These are phyloP conservation scores for Stenurella melanura DNA, from an alignment of 2,888 invertebrate genomes.

Conservation along the genomic window DNA sequence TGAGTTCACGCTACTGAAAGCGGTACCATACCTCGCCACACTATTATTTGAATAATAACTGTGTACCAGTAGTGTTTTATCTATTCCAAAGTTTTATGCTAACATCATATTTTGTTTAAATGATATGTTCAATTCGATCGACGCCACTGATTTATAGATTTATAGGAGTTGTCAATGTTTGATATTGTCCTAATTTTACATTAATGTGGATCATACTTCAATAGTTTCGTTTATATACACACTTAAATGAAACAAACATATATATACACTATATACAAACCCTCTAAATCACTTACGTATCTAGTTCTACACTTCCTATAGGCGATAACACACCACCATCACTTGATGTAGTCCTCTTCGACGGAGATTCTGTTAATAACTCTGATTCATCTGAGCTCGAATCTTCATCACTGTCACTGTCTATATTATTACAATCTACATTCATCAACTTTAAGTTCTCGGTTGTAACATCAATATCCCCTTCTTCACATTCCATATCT, in stretches of 20 bases:
- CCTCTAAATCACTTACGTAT: neutral
- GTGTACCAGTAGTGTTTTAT: no score
- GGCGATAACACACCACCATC: neutral
- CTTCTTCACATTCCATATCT: constrained; percentile 23
- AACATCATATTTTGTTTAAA: no score
- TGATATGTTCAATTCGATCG: no score
- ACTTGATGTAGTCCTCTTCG: neutral
- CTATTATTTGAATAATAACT: no score
- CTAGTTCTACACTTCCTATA: neutral
- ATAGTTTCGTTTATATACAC: no score
- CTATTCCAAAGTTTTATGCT: no score
- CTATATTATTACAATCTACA: neutral
- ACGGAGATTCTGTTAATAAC: constrained; percentile 21
- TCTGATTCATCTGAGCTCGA: constrained; percentile 22
- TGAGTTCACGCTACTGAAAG: no score
- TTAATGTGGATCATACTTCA: no score
- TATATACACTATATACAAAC: neutral
- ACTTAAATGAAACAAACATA: neutral
- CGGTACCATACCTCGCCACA: no score
- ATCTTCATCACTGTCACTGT: neutral
- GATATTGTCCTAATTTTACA: no score
- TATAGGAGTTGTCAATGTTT: no score
- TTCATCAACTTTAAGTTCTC: constrained; percentile 34
- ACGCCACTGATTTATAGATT: no score
- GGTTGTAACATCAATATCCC: constrained; percentile 21